Evolutionary conservation across 2,888 invertebrate species (phyloP), one percentile per base, ranked within the genome.

Genomic region (Odiellus spinosus): DNA sequence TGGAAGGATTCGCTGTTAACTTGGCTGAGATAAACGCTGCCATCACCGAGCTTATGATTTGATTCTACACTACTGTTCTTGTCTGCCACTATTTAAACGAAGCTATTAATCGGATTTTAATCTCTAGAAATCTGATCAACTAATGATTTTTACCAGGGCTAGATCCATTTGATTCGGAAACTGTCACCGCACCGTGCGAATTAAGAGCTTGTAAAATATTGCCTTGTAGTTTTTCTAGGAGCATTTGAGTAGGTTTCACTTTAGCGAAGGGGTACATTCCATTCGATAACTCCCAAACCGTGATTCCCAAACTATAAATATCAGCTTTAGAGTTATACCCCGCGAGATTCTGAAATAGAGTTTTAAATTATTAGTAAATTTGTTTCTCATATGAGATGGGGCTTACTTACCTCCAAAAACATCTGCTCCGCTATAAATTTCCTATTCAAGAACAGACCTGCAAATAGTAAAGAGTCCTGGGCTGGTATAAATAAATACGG

Each of bases 261-360:
- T 83, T 85, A 1, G 77, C 75, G 67, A 85, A 91, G 0, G 90
- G 90, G 54, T 84, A 82, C 32, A 80, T 75, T 0, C 91, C 90
- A 67, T 91, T 91, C 38, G 82, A 86, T 49, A 87, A 67, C 67
- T 88, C 88, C 64, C 88, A 90, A 41, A 80, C 75, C 3, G 84
- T 73, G 53, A 91, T 82, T 18, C 93, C 93, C 38, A 90, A 61
- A 50, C 90, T 90, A 64, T 93, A 93, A 12, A 90, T 78, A 66
- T 93, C 93, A 0, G 87, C 84, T 57, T 82, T 82, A 61, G 80
- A 80, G 60, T 83, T 82, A 64, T 90, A 93, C 3, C 93, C 91
- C 60, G 75, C 72, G 34, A 87, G 67, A 66, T 86, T 85, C 77
- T 79, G 65, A 0, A 60, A 59, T 42, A 26, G 26, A 26, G 26